Evolutionary conservation across 2,797 vertebrate species (phyloP).

Genomic region (Karalla daura): DNA sequence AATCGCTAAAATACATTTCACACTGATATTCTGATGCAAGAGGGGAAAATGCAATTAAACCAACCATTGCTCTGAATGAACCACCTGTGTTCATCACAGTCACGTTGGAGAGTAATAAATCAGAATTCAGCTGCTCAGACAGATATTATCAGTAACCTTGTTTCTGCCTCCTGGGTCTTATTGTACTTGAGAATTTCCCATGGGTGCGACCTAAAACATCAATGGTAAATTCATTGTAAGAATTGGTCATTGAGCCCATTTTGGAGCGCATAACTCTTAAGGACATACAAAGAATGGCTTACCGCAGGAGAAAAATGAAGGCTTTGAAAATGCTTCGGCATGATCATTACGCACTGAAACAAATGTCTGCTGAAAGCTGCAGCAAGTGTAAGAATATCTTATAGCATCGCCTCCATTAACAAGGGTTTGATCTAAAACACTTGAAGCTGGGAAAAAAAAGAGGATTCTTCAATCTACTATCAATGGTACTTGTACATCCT

Average conservation of each 20-base stretch:
- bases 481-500: conserved; percentile 15
- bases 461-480: conserved; percentile 37
- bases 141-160: conserved; percentile 47
- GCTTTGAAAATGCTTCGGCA: conserved; percentile 14
- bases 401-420: conserved; percentile 1
- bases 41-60: conserved; percentile 45
- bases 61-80: conserved; percentile 42
- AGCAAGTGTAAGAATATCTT: conserved; percentile 19
- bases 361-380: conserved; percentile 7
- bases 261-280: conserved; percentile 28
- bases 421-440: conserved; percentile 26
- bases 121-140: conserved; percentile 53
- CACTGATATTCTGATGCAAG: conserved; percentile 37
- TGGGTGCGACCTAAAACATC: conserved; percentile 31
- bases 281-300: conserved; percentile 19
- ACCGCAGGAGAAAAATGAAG: conserved; percentile 2
- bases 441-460: conserved; percentile 29
- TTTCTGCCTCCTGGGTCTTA: conserved; percentile 46
- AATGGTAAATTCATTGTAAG: conserved; percentile 30
- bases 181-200: conserved; percentile 36
- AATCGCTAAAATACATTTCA: conserved; percentile 14
- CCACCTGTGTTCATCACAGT: conserved; percentile 64
- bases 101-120: conserved; percentile 55
- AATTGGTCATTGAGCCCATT: conserved; percentile 17
- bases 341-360: conserved; percentile 23